Evolutionary conservation across 2,888 invertebrate species (phyloP), one percentile per base, ranked within the genome.

Genomic region (Lochmaea crataegi): DNA sequence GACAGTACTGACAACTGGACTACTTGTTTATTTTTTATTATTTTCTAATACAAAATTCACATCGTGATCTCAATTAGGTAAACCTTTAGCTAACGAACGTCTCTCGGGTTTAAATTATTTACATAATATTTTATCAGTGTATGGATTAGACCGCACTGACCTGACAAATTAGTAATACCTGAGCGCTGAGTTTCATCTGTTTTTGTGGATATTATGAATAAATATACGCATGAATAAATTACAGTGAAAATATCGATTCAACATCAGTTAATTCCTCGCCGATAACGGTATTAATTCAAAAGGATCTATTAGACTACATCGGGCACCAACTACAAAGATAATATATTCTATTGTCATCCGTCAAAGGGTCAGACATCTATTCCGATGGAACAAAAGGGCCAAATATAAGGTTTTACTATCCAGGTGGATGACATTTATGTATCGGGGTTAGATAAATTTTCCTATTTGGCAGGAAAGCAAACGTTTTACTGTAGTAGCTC

Each of bases 231-330:
- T 42, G 61, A 41, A 63, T 63, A 42, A 63, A n/a, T 60, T 9
- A 32, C 60, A 60, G 18, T 41, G 18, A 16, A 16, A 63, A 16
- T 63, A 63, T 63, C 42, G 61, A 63, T 63, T 63, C 41, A 42
- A 42, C 42, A 61, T 61, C 42, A 61, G n/a, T 18, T 42, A 61
- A 61, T 61, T 63, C 61, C 61, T 63, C 45, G 41, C 61, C 42
- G 61, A 63, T 63, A 32, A 32, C 32, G 42, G 61, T 12, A 63
- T 63, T 63, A 63, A 63, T 63, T 63, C 42, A 18, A 16, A 16
- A 9, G 53, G 32, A 38, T 18, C 53, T 53, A 53, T 53, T 53
- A 53, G 53, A 53, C 53, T 16, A 53, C 16, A 53, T 53, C 53
- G 16, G 58, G 14, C 58, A 32, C 16, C 14, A 32, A 38, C 16